Evolutionary conservation across 2,888 invertebrate genomes (phyloP), one percentile per base, ranked within the genome.

Genomic region (Autographa pulchrina): DNA sequence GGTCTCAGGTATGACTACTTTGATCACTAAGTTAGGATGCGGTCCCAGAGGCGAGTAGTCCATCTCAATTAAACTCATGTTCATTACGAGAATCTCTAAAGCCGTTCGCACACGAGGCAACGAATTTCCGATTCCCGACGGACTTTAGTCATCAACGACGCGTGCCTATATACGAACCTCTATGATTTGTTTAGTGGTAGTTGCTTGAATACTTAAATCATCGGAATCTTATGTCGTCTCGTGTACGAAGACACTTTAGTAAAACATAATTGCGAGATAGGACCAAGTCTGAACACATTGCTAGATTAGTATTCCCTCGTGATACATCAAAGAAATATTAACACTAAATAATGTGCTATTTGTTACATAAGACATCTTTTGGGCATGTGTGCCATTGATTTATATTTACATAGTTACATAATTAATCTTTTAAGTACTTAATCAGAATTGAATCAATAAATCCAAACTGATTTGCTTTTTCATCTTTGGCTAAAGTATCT

Each of bases 11-110:
- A 87, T 85, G 84, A 81, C 79, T 86, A 87, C 88, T 89, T 89
- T 90, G 88, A 91, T 90, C 88, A 87, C 81, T 78, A 85, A 87
- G 83, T 86, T 65, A 14, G 74, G 67, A 60, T 69, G 75, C 71
- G 78, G 85, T 85, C 91, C 84, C 89, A n/a, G 58, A 89, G 88
- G 91, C 66, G 75, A 73, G 83, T 81, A 85, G 89, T 92, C 91
- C 91, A 90, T 91, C 92, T 90, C 89, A 90, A 91, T 92, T 91
- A 88, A 88, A 88, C 84, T 90, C 87, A 79, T 81, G 85, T 83
- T 82, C 83, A 82, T 82, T 77, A 65, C 71, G 68, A 32, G 64
- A 56, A 70, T 68, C 68, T 63, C 68, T 62, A 25, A 25, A 25
- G 25, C 25, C 25, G 25, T 25, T 25, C 25, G 25, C 25, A 25